Evolutionary conservation across 1,140 invertebrate species (phyloP).

Genomic region (Conopomorpha cramerella): DNA sequence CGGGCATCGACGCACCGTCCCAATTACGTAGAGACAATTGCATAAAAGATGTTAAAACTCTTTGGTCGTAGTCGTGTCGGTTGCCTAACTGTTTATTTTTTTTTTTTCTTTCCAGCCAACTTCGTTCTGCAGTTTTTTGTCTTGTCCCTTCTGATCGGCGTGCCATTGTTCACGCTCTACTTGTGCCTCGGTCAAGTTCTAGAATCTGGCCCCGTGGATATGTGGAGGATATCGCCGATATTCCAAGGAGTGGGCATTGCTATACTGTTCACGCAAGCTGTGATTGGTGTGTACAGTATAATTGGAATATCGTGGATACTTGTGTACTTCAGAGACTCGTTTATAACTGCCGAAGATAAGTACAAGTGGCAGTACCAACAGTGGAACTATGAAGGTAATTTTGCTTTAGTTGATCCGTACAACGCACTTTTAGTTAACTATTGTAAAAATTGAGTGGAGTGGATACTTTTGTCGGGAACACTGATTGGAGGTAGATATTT

Average conservation of each 20-base stretch:
- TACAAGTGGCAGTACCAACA: constrained; percentile 82
- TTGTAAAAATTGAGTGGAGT: too few species aligned
- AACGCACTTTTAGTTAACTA: too few species aligned
- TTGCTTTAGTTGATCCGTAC: constrained; percentile 6
- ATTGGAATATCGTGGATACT: constrained; percentile 89
- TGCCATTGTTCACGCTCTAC: constrained; percentile 84
- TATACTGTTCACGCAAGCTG: constrained; percentile 75
- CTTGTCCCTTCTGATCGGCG: constrained; percentile 80
- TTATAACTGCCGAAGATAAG: constrained; percentile 77
- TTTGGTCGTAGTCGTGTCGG: too few species aligned
- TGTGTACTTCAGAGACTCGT: constrained; percentile 86
- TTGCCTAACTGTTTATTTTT: too few species aligned
- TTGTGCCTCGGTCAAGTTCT: constrained; percentile 85
- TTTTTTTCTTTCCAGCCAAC: constrained; percentile 68
- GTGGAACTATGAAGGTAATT: constrained; percentile 67
- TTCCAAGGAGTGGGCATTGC: constrained; percentile 88
- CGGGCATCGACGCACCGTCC: too few species aligned
- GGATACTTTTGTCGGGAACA: too few species aligned
- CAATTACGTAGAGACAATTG: too few species aligned
- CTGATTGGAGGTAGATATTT: too few species aligned
- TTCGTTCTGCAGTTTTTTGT: constrained; percentile 89
- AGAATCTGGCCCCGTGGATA: constrained; percentile 82
- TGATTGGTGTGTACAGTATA: constrained; percentile 85
- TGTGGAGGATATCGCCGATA: constrained; percentile 92
- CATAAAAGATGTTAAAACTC: too few species aligned